phyloP scores from a whole-genome alignment of 2,888 invertebrate genomes.

The Stictocephala bisonia region DNA sequence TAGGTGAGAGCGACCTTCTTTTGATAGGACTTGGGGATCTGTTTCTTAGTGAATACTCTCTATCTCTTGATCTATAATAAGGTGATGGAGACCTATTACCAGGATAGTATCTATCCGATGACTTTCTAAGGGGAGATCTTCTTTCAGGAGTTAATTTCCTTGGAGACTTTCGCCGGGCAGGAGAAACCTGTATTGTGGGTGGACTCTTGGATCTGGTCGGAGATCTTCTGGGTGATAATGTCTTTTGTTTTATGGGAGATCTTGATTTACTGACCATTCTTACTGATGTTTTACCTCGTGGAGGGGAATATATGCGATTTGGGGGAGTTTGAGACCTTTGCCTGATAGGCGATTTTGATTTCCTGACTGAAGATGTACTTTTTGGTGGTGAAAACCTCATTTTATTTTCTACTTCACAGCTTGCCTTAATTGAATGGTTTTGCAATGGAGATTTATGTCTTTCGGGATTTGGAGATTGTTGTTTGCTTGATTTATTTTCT shows the following conservation, averaged over 20 bases:
- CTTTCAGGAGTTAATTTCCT: conserved; percentile 13
- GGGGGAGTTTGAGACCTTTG: neutral
- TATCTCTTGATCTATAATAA: conserved; percentile 11
- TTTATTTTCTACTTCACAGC: no score
- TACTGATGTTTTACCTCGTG: neutral
- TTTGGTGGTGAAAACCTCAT: no score
- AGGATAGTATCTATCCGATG: conserved; percentile 6
- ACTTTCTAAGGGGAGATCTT: conserved; percentile 33
- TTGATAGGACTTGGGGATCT: conserved; percentile 39
- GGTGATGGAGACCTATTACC: conserved; percentile 33
- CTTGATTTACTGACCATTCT: neutral
- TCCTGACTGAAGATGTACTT: conserved; percentile 2
- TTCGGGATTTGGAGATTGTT: neutral
- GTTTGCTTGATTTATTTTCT: no score
- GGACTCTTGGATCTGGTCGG: conserved; percentile 1
- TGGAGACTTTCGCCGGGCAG: conserved; percentile 17
- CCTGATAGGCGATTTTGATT: conserved; percentile 7
- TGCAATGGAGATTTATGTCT: no score
- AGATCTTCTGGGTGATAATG: conserved; percentile 14
- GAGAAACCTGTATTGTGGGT: neutral
- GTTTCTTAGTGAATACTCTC: neutral
- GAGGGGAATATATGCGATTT: neutral
- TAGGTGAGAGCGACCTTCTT: conserved; percentile 30
- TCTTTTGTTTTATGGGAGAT: neutral
- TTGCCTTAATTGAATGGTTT: no score